These are phyloP conservation scores for Drosophila malerkotliana DNA, from an alignment of 1,140 invertebrate species.

Conservation along the genomic window DNA sequence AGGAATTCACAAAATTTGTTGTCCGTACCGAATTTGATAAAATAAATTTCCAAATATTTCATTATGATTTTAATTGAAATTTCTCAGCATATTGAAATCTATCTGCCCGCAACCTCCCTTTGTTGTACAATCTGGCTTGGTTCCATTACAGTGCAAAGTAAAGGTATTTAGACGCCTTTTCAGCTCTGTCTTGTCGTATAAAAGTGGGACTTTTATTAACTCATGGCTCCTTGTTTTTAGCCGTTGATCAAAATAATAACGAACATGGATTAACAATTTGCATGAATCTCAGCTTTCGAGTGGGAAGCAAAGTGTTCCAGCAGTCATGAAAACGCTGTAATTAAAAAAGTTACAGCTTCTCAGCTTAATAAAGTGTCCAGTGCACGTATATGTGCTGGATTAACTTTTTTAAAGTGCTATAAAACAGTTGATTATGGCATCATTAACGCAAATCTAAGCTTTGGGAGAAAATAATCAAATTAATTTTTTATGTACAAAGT, in stretches of 20 bases:
- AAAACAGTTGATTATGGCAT: conserved; percentile 79
- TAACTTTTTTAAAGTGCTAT: conserved; percentile 76
- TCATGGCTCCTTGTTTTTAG: background rate
- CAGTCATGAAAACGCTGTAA: conserved; percentile 41
- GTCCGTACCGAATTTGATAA: conserved; percentile 65
- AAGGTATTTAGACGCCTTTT: conserved; percentile 1
- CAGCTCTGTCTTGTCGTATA: background rate
- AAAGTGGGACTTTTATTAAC: background rate
- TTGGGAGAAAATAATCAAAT: conserved; percentile 67
- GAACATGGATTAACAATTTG: conserved; percentile 28
- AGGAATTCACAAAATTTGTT: conserved; percentile 68
- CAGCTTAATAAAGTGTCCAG: conserved; percentile 35
- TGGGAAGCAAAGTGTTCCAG: conserved; percentile 4
- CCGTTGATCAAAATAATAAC: conserved; percentile 28
- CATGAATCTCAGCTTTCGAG: conserved; percentile 2
- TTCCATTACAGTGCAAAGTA: background rate
- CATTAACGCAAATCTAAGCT: conserved; percentile 74
- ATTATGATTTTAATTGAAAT: conserved; percentile 82
- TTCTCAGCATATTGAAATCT: conserved; percentile 31
- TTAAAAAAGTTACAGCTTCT: conserved; percentile 64
- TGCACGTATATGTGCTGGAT: conserved; percentile 30
- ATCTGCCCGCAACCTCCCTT: background rate
- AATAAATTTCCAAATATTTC: conserved; percentile 77
- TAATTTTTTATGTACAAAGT: conserved; percentile 80
- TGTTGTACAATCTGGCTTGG: background rate